phyloP scores from a whole-genome alignment of 2,797 vertebrate genomes.

The Chrosomus eos region DNA sequence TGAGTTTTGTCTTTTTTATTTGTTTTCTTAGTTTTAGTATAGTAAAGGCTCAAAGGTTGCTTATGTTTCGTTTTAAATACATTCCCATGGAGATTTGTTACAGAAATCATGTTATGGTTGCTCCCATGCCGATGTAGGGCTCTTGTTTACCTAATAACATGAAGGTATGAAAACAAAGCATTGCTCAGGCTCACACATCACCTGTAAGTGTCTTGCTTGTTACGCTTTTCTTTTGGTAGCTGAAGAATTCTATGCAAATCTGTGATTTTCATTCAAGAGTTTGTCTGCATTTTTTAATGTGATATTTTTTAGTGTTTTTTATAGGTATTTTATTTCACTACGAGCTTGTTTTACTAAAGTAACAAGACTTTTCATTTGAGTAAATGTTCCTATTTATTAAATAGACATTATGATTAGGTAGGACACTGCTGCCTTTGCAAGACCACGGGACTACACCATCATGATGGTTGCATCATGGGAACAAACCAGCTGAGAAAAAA shows the following conservation, averaged over 20 bases:
- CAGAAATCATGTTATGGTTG: slow-evolving; percentile 21
- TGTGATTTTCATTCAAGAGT: slow-evolving; percentile 33
- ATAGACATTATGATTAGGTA: not conserved
- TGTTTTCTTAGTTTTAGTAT: slow-evolving; percentile 57
- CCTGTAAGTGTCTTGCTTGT: slow-evolving; percentile 69
- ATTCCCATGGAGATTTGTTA: slow-evolving; percentile 60
- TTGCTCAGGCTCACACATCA: slow-evolving; percentile 75
- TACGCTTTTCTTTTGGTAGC: slow-evolving; percentile 73
- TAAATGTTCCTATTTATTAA: slow-evolving; percentile 9
- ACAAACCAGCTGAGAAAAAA: not conserved
- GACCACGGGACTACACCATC: not conserved
- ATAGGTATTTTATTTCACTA: not conserved
- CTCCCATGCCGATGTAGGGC: not conserved
- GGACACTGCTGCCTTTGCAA: not conserved
- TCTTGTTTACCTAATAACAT: slow-evolving; percentile 30
- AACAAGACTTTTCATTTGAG: slow-evolving; percentile 3
- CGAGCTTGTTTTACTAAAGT: not conserved
- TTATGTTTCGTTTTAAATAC: slow-evolving; percentile 54
- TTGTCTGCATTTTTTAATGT: slow-evolving; percentile 13
- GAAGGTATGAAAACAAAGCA: slow-evolving; percentile 47
- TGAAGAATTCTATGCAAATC: slow-evolving; percentile 81
- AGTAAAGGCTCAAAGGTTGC: slow-evolving; percentile 65
- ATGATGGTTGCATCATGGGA: not conserved
- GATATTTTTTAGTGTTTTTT: not conserved
- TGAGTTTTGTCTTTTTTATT: not conserved